Base-by-base conservation (phyloP, 2,113 vertebrate species). In the Potamarius usumacintae region DNA sequence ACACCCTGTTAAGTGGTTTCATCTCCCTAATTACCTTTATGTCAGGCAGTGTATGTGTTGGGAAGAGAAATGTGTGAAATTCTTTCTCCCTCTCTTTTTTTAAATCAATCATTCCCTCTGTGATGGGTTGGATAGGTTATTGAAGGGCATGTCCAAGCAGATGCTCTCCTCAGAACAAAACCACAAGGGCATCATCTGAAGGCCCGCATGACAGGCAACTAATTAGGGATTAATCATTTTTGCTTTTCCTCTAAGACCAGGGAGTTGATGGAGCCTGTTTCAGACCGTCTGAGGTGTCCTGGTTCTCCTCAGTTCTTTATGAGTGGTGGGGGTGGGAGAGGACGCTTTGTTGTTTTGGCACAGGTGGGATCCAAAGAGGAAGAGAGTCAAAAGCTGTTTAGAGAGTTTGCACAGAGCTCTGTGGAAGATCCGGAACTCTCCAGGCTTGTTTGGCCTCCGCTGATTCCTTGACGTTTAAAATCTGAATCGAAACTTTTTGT, bases 131-230 rank as follows among this genome's bases (percentile, higher is more conserved):
- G 52, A 48, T 69, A 85, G 69, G 63, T 53, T 80, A 67, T 63
- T 69, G n/a, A 57, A 72, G 82, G 50, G 74, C 86, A 72, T 48
- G 88, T 76, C 53, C 12, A 25, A 84, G 65, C 90, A 85, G 83
- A 81, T 76, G n/a, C 30, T 50, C 52, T 76, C 27, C 42, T n/a
- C 42, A 65, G 4, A 20, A 27, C 50, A 84, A 57, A 87, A 53
- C 69, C 79, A 69, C 62, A 30, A 27, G 0, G 82, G 17, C 71
- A n/a, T 74, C 82, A 67, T 92, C 84, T 82, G 76, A 92, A 94
- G 87, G 87, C 89, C 87, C 90, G 92, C 78, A 86, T 87, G 92
- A 90, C 89, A 93, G 82, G 63, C 88, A 92, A 93, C 92, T 95
- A 94, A 95, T 95, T 93, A 92, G 48, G 84, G 89, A 90, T 90